Conservation (phyloP, 2,888 invertebrate genomes). For the Phyllotreta striolata region DNA sequence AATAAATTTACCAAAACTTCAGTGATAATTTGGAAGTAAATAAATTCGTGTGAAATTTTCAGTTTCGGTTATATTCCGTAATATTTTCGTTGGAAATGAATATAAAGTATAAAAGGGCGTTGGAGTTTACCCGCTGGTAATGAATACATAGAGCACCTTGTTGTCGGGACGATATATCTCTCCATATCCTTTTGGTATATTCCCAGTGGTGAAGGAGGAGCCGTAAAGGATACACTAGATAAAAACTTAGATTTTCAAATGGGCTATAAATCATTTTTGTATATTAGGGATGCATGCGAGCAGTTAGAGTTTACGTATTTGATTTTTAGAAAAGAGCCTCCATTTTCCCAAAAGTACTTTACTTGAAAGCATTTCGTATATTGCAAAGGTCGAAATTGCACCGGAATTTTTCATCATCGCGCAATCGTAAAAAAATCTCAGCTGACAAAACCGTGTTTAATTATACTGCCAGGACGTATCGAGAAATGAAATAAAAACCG, state of each 20-base stretch:
- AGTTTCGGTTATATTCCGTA: background rate
- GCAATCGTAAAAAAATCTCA: no score
- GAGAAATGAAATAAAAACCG: conserved; percentile 11
- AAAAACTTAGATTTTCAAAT: conserved; percentile 16
- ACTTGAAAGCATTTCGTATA: background rate
- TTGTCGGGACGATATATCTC: conserved; percentile 26
- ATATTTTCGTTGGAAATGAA: conserved; percentile 12
- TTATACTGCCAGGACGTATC: background rate
- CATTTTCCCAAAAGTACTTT: background rate
- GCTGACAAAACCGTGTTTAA: background rate
- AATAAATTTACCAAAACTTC: no score
- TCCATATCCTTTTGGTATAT: conserved; percentile 17
- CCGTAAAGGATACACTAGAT: conserved; percentile 10
- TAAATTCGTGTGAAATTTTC: background rate
- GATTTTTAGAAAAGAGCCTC: conserved; percentile 1
- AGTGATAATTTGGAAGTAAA: conserved; percentile 3
- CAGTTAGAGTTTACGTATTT: conserved; percentile 9
- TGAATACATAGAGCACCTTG: conserved; percentile 34
- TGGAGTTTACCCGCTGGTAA: conserved; percentile 29
- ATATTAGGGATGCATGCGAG: conserved; percentile 6
- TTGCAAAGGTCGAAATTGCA: no score
- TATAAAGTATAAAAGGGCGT: conserved; percentile 29
- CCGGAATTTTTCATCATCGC: no score
- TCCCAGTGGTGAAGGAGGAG: conserved; percentile 11
- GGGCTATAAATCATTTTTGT: conserved; percentile 11